A percentile compares a stretch with the other conserved stretches of the same genome.
Conservation (phyloP, 2,113 vertebrate genomes). For the Rhineura floridana region DNA sequence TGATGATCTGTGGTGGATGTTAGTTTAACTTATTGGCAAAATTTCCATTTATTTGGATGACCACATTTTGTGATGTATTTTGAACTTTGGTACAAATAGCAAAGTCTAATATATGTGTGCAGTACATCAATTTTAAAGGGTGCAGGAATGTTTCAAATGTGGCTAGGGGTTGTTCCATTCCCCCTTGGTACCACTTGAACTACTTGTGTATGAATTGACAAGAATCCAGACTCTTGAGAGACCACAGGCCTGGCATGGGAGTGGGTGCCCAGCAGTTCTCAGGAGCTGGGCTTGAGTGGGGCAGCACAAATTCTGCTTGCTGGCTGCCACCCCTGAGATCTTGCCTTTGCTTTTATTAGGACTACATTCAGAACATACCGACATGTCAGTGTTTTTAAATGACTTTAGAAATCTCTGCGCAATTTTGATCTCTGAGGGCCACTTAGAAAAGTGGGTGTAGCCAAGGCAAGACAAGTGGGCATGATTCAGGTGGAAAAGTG, state of each 20-base stretch:
- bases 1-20: neutral
- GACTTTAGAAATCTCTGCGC: neutral
- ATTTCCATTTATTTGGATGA: neutral
- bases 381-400: neutral
- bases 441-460: too few relatives aligned
- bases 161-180: neutral
- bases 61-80: neutral
- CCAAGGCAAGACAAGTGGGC: too few relatives aligned
- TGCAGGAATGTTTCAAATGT: neutral
- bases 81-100: neutral
- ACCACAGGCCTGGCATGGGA: neutral
- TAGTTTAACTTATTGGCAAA: neutral
- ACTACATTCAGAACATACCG: too few relatives aligned
- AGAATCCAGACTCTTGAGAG: too few relatives aligned
- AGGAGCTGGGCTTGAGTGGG: neutral
- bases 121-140: neutral
- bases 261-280: neutral
- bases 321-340: constrained; percentile 29
- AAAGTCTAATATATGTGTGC: neutral
- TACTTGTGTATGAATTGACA: neutral
- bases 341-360: constrained; percentile 56
- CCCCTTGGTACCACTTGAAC: neutral
- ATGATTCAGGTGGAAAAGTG: too few relatives aligned
- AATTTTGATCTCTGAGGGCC: neutral
- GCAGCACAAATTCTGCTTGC: constrained; percentile 2